Evolutionary conservation across 2,888 invertebrate genomes (phyloP).

Genomic region (Ornithoptera priamus): DNA sequence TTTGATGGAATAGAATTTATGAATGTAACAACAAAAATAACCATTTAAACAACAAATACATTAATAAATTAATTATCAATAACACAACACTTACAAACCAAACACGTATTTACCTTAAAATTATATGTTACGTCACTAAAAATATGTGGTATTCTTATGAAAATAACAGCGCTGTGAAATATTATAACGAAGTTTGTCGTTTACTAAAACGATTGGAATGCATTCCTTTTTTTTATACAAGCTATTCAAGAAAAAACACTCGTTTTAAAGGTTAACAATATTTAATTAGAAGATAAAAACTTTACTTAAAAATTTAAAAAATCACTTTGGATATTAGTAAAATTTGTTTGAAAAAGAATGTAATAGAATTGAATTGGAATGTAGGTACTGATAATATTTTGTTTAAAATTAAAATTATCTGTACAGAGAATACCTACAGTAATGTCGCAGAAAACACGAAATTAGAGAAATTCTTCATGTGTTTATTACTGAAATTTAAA

Average conservation of each 20-base stretch:
- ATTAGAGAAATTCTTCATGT: background rate
- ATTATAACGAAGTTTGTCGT: background rate
- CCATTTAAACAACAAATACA: slow-evolving; percentile 24
- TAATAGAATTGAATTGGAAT: slow-evolving; percentile 20
- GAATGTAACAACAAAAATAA: slow-evolving; percentile 7
- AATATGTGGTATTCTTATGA: background rate
- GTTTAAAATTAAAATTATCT: background rate
- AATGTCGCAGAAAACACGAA: background rate
- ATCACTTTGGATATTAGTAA: background rate
- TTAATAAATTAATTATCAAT: slow-evolving; percentile 28
- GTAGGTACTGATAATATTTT: slow-evolving; percentile 7
- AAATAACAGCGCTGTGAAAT: slow-evolving; percentile 16
- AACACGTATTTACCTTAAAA: slow-evolving; percentile 6
- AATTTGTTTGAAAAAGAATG: slow-evolving; percentile 10
- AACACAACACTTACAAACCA: slow-evolving; percentile 22
- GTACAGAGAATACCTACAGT: slow-evolving; percentile 1
- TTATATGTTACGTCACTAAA: slow-evolving; percentile 1
- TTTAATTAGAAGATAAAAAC: background rate
- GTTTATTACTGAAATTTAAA: background rate
- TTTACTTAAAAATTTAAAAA: background rate
- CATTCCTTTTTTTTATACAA: slow-evolving; percentile 16
- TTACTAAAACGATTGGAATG: slow-evolving; percentile 26
- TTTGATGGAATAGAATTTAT: background rate
- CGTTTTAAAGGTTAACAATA: background rate
- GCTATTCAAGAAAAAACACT: background rate